A percentile compares a stretch with the other conserved stretches of the same genome.
phyloP scores from a whole-genome alignment of 2,888 invertebrate genomes.

The Cataglyphis rosenhaueri region DNA sequence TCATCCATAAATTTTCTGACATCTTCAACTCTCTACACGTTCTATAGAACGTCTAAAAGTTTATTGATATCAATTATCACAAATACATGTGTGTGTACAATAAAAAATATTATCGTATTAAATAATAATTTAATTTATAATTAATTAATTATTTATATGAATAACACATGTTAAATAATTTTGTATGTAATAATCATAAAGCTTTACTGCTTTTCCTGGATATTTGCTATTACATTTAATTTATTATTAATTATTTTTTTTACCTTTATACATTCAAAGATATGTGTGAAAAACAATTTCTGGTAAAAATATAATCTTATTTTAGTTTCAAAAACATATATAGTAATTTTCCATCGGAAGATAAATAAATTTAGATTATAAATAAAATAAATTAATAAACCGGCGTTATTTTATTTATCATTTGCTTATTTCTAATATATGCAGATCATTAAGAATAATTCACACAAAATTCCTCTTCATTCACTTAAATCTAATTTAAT shows the following conservation, averaged over 20 bases:
- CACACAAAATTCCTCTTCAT: not conserved
- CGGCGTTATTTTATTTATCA: not conserved
- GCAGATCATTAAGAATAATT: not conserved
- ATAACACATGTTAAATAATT: too few relatives aligned
- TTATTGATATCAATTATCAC: not conserved
- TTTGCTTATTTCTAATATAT: not conserved
- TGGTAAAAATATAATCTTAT: not conserved
- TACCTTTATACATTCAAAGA: not conserved
- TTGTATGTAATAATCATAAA: not conserved
- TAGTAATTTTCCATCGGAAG: not conserved
- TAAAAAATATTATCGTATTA: not conserved
- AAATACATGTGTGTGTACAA: not conserved
- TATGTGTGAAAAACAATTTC: not conserved
- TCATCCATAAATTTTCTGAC: not conserved
- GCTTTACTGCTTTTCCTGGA: not conserved
- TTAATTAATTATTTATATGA: too few relatives aligned
- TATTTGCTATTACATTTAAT: conserved; percentile 11
- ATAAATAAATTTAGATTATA: not conserved
- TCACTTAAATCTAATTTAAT: conserved; percentile 10
- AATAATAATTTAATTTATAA: conserved; percentile 26
- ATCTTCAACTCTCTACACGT: not conserved
- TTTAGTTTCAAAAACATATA: not conserved
- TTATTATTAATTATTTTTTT: conserved; percentile 14
- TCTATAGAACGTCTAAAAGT: not conserved
- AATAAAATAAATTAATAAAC: not conserved